Evolutionary conservation across 1,140 invertebrate species (phyloP).

Genomic region (Liolophura sinensis): DNA sequence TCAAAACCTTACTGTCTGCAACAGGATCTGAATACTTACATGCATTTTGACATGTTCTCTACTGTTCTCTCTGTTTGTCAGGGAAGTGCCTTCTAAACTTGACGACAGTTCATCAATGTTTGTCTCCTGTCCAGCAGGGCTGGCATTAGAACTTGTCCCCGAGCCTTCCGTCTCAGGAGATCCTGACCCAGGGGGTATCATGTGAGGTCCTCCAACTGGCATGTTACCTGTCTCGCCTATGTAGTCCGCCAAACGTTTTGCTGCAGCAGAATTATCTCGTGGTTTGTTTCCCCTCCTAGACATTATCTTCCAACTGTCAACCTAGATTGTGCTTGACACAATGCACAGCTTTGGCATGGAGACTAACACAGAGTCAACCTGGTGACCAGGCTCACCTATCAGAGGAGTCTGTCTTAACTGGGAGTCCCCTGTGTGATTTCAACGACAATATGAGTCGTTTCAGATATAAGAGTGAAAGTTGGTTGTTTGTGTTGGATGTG

Average conservation of each 20-base stretch:
- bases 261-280: slow-evolving; percentile 34
- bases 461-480: too few species aligned
- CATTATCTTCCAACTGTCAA: slow-evolving; percentile 6
- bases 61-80: slow-evolving; percentile 6
- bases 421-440: too few species aligned
- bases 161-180: slow-evolving; percentile 4
- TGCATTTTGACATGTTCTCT: too few species aligned
- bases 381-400: too few species aligned
- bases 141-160: slow-evolving; percentile 8
- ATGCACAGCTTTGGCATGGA: too few species aligned
- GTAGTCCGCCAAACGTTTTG: slow-evolving; percentile 35
- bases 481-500: too few species aligned
- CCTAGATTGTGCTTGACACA: not conserved
- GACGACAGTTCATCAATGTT: slow-evolving; percentile 7
- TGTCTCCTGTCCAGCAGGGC: slow-evolving; percentile 4
- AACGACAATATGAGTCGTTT: too few species aligned
- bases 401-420: too few species aligned
- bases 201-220: slow-evolving; percentile 15
- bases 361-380: too few species aligned
- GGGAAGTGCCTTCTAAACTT: slow-evolving; percentile 2
- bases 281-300: slow-evolving; percentile 18
- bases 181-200: slow-evolving; percentile 6
- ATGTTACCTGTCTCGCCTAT: slow-evolving; percentile 19
- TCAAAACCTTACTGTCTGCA: not conserved
- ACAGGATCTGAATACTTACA: not conserved